Conservation (phyloP, 2,113 vertebrate genomes). For the Notarius quadriscutis region DNA sequence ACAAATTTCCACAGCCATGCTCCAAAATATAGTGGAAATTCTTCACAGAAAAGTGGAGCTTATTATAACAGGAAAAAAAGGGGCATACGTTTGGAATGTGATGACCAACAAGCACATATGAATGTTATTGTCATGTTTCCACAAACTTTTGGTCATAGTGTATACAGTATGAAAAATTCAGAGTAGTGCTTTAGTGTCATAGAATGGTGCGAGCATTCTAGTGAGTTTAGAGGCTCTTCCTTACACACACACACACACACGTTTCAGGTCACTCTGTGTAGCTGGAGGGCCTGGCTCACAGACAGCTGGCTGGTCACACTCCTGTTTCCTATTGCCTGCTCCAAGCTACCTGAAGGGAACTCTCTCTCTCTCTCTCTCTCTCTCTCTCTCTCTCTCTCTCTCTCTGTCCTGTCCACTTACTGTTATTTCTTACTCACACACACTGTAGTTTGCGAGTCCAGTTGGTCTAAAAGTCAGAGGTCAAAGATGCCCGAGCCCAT, state of each 20-base stretch:
- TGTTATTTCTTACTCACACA: no score
- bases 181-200: not conserved
- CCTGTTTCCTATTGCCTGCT: conserved; percentile 37
- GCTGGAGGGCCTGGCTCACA: conserved; percentile 62
- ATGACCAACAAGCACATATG: no score
- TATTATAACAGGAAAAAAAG: no score
- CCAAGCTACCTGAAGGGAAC: conserved; percentile 28
- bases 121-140: no score
- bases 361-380: not conserved
- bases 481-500: not conserved
- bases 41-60: no score
- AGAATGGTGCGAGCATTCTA: not conserved
- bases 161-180: not conserved
- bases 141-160: not conserved
- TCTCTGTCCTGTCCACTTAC: no score
- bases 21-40: no score
- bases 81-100: not conserved
- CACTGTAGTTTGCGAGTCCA: not conserved
- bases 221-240: not conserved
- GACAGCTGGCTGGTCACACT: conserved; percentile 60
- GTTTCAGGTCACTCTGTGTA: conserved; percentile 43
- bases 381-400: no score
- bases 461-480: not conserved
- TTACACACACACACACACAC: conserved; percentile 19
- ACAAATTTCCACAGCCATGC: no score